phyloP scores from a whole-genome alignment of 2,113 vertebrate species.

The Carassius carassius region DNA sequence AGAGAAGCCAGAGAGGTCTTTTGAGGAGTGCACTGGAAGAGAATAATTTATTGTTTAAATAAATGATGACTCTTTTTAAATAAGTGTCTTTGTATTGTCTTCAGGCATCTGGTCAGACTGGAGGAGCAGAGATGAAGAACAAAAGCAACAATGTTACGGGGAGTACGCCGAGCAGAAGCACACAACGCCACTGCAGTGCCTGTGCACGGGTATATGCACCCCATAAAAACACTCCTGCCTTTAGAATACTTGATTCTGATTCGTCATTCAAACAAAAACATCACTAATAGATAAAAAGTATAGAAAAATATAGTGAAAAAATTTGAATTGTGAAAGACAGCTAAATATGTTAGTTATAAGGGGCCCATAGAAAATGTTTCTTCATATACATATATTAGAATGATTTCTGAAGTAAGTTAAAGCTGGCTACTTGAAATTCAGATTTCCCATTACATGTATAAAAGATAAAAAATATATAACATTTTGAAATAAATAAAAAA shows the following conservation, averaged over 20 bases:
- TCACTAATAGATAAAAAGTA: neutral
- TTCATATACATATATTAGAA: neutral
- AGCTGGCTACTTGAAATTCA: neutral
- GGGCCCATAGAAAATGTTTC: neutral
- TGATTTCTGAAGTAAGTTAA: neutral
- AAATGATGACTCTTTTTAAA: conserved; percentile 36
- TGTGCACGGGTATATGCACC: conserved; percentile 73
- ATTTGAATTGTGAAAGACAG: neutral
- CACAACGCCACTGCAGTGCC: conserved; percentile 73
- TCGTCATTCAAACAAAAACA: neutral
- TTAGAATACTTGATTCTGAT: neutral
- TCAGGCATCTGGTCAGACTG: conserved; percentile 63
- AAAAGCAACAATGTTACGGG: conserved; percentile 71
- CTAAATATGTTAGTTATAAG: neutral
- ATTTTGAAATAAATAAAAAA: no score
- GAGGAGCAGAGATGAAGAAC: conserved; percentile 72
- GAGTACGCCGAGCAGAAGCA: conserved; percentile 67
- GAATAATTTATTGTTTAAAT: conserved; percentile 42
- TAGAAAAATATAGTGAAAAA: no score
- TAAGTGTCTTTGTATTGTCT: conserved; percentile 41
- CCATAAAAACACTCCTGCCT: neutral
- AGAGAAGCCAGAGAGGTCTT: neutral
- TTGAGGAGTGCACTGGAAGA: neutral
- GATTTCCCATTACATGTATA: neutral
- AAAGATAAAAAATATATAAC: no score